Conservation (phyloP, 2,888 invertebrate species). For the Adelphocoris suturalis region DNA sequence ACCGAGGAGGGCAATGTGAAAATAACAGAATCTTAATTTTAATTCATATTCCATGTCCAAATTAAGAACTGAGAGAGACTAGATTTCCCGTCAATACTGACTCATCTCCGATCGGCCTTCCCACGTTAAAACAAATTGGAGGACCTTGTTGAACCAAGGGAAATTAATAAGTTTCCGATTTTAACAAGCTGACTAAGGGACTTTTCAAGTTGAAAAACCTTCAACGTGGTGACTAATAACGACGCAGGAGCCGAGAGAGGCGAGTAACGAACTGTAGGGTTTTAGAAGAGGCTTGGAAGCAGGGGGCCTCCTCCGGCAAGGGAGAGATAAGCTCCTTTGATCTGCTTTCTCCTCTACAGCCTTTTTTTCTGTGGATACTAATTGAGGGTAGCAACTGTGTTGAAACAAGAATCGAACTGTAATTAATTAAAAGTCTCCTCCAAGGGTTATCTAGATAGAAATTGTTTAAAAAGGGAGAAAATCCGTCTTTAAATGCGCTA, state of each 20-base stretch:
- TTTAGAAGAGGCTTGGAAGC: not conserved
- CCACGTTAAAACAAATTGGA: not conserved
- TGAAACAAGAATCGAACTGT: slow-evolving; percentile 34
- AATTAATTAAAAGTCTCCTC: slow-evolving; percentile 40
- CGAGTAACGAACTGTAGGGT: slow-evolving; percentile 21
- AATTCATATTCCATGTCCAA: no score
- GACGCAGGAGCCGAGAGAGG: slow-evolving; percentile 29
- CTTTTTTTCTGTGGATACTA: slow-evolving; percentile 24
- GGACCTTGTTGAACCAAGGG: not conserved
- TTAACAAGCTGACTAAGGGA: slow-evolving; percentile 58
- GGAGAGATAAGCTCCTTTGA: slow-evolving; percentile 29
- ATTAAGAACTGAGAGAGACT: not conserved
- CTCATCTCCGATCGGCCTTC: not conserved
- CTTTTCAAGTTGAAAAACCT: slow-evolving; percentile 33
- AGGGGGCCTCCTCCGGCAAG: not conserved
- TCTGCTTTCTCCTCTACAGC: slow-evolving; percentile 24
- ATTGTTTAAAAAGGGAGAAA: not conserved
- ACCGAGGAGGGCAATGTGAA: no score
- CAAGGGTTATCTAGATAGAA: not conserved
- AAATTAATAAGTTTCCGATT: slow-evolving; percentile 47
- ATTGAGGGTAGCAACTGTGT: slow-evolving; percentile 35
- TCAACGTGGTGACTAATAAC: slow-evolving; percentile 7
- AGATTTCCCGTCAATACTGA: not conserved
- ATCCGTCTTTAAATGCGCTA: no score
- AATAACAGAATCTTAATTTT: no score